A percentile compares a stretch with the other conserved stretches of the same genome.
These are phyloP conservation scores for Caerostris extrusa DNA, from an alignment of 1,140 invertebrate genomes.

Conservation along the genomic window DNA sequence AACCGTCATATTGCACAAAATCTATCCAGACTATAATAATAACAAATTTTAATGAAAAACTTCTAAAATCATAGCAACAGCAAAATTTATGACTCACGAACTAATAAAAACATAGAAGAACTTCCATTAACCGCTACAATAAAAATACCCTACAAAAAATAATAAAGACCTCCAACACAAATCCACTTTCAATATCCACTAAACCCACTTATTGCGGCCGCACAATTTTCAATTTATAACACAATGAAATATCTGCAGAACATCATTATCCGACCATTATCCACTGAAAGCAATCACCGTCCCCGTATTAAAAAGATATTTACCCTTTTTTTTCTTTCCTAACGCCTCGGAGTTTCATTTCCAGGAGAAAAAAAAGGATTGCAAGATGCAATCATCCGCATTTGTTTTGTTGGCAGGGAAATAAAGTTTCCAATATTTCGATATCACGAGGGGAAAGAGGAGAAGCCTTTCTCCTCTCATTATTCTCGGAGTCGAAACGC, in stretches of 20 bases:
- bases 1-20: too few species aligned
- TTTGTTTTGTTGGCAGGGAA: neutral
- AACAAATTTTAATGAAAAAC: too few species aligned
- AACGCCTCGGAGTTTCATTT: neutral
- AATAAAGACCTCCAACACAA: too few species aligned
- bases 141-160: neutral
- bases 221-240: neutral
- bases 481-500: neutral
- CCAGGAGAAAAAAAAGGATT: neutral
- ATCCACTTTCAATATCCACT: too few species aligned
- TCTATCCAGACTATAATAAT: too few species aligned
- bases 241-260: neutral
- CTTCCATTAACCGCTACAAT: neutral
- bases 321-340: neutral
- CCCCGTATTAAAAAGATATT: neutral
- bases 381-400: neutral
- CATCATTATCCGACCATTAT: neutral
- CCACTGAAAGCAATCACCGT: neutral
- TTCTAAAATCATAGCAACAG: too few species aligned
- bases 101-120: too few species aligned
- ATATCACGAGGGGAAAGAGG: neutral
- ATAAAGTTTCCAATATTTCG: constrained; percentile 24
- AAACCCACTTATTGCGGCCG: neutral
- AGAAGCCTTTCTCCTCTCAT: neutral
- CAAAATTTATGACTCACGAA: too few species aligned